Evolutionary conservation across 92 coral and sea anemone species (phyloP).

Genomic region (Montipora capitata): DNA sequence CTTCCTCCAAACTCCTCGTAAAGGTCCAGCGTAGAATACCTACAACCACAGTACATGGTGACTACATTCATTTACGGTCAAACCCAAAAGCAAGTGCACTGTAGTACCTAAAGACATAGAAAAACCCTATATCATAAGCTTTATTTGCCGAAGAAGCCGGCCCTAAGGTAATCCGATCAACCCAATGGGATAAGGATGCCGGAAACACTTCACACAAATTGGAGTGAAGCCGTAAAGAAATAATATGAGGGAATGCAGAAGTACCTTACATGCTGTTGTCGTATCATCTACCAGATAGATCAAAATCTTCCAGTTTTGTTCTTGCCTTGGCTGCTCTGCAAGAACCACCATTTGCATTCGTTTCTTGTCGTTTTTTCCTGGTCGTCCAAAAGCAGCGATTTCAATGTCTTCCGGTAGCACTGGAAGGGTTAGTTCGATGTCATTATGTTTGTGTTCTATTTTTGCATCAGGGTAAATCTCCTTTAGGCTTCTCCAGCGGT

Average conservation of each 20-base stretch:
- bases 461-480: slow-evolving; percentile 9
- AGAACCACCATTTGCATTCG: slow-evolving; percentile 56
- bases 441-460: slow-evolving; percentile 42
- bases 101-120: too few relatives aligned
- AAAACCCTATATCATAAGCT: too few relatives aligned
- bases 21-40: too few relatives aligned
- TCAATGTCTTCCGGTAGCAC: slow-evolving; percentile 6
- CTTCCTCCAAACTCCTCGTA: too few relatives aligned
- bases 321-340: slow-evolving; percentile 21
- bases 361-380: slow-evolving; percentile 45
- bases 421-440: slow-evolving; percentile 22
- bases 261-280: slow-evolving; percentile 28
- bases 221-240: not conserved
- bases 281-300: slow-evolving; percentile 50
- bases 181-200: too few relatives aligned
- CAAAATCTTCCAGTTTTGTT: slow-evolving; percentile 27
- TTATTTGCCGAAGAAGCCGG: too few relatives aligned
- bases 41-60: too few relatives aligned
- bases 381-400: slow-evolving; percentile 51
- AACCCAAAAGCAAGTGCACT: too few relatives aligned
- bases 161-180: too few relatives aligned
- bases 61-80: too few relatives aligned
- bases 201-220: too few relatives aligned
- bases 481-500: slow-evolving; percentile 6
- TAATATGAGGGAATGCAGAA: too few relatives aligned